Percentiles rank a stretch among this genome's conserved stretches.
These are phyloP conservation scores for Pangasius djambal DNA, from an alignment of 2,797 vertebrate genomes.

Conservation along the genomic window DNA sequence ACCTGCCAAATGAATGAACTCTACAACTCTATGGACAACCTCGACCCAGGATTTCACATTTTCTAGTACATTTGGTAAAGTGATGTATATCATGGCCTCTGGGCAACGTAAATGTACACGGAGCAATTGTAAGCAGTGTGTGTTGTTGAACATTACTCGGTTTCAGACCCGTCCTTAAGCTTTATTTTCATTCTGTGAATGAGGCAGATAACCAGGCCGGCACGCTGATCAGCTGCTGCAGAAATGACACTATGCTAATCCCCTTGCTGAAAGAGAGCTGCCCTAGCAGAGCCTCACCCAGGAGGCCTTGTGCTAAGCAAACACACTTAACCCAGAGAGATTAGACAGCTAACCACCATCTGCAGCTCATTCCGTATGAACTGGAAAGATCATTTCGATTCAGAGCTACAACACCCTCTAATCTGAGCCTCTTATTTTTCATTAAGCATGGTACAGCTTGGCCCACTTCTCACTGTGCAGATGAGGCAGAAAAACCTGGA, in stretches of 20 bases:
- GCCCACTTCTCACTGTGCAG: slow-evolving; percentile 37
- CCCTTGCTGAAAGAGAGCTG: slow-evolving; percentile 25
- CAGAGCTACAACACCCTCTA: background rate
- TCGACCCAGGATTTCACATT: too few species aligned
- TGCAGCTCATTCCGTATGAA: background rate
- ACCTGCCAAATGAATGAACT: background rate
- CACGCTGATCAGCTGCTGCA: slow-evolving; percentile 50
- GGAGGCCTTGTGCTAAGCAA: background rate
- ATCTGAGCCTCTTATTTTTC: slow-evolving; percentile 4
- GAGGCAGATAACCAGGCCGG: slow-evolving; percentile 42
- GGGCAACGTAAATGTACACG: background rate
- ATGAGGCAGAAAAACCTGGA: slow-evolving; percentile 22
- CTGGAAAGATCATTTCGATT: background rate
- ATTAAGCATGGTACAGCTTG: slow-evolving; percentile 4
- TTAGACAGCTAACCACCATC: background rate
- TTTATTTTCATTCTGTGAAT: slow-evolving; percentile 8
- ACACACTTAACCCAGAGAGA: slow-evolving; percentile 10
- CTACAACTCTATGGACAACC: background rate
- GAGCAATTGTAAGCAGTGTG: background rate
- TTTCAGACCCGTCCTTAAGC: background rate
- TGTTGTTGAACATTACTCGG: slow-evolving; percentile 6
- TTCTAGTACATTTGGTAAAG: background rate
- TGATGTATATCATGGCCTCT: background rate
- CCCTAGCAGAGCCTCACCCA: slow-evolving; percentile 32
- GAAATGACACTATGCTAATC: slow-evolving; percentile 59